Conservation (phyloP, 1,140 invertebrate species). For the Drosophila nannoptera region DNA sequence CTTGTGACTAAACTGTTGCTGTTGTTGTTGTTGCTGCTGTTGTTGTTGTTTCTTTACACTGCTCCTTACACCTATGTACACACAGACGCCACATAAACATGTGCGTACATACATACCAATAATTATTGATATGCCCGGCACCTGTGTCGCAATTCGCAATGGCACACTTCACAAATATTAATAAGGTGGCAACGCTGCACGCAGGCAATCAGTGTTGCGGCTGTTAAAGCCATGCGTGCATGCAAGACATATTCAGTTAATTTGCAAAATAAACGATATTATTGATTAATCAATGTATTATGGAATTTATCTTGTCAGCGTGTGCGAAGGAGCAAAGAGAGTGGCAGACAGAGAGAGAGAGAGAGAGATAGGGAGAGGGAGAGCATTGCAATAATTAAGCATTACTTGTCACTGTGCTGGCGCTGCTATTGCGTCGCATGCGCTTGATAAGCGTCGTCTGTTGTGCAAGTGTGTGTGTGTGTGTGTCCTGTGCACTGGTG, state of each 20-base stretch:
- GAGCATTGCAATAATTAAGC: slow-evolving; percentile 7
- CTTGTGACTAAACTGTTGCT: neutral
- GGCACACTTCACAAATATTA: neutral
- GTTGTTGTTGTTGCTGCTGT: no score
- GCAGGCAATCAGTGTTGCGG: neutral
- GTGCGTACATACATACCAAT: no score
- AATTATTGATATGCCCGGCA: neutral
- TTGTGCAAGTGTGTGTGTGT: slow-evolving; percentile 40
- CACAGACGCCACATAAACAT: no score
- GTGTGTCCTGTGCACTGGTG: slow-evolving; percentile 6
- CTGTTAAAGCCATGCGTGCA: neutral
- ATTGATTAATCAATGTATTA: slow-evolving; percentile 11
- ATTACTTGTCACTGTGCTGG: slow-evolving; percentile 46
- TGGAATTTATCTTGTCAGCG: neutral
- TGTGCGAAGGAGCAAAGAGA: no score
- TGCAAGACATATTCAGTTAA: neutral
- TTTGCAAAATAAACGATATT: neutral
- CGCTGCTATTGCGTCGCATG: slow-evolving; percentile 66
- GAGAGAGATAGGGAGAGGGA: neutral
- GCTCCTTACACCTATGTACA: neutral
- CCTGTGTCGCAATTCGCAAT: neutral
- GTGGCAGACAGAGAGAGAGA: no score
- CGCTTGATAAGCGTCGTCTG: slow-evolving; percentile 63
- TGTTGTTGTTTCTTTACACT: neutral
- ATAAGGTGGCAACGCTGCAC: slow-evolving; percentile 7